Evolutionary conservation across 1,140 invertebrate genomes (phyloP).

Genomic region (Hermetia illucens): DNA sequence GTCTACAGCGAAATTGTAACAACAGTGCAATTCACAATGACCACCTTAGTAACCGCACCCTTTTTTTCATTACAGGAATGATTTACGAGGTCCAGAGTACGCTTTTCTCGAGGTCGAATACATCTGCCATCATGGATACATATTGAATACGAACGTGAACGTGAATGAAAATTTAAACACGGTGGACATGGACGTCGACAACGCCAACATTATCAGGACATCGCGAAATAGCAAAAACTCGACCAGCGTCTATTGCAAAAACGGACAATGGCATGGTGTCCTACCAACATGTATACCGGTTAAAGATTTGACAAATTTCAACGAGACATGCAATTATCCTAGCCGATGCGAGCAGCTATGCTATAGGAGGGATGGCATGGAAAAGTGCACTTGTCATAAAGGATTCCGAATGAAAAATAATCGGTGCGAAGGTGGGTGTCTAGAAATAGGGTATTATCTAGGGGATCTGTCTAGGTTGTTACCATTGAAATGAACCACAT

Average conservation of each 20-base stretch:
- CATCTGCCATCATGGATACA: not conserved
- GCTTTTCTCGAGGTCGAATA: not conserved
- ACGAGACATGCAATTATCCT: not conserved
- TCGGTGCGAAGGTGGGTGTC: slow-evolving; percentile 1
- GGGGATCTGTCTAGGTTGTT: no score
- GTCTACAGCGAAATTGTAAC: no score
- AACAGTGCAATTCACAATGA: no score
- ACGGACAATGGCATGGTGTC: not conserved
- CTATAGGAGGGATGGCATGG: not conserved
- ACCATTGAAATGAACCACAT: no score
- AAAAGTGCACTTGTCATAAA: slow-evolving; percentile 1
- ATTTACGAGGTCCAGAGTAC: not conserved
- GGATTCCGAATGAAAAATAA: not conserved
- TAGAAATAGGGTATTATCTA: no score
- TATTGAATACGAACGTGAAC: not conserved
- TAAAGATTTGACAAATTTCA: not conserved
- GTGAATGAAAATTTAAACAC: no score
- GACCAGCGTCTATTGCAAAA: not conserved
- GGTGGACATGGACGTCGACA: no score
- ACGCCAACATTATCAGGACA: no score
- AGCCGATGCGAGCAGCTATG: not conserved
- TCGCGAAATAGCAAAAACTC: not conserved
- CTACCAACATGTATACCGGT: not conserved
- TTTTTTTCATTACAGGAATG: not conserved
- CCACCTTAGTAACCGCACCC: no score